phyloP scores from a whole-genome alignment of 2,113 vertebrate species.

The Brachypteracias leptosomus region DNA sequence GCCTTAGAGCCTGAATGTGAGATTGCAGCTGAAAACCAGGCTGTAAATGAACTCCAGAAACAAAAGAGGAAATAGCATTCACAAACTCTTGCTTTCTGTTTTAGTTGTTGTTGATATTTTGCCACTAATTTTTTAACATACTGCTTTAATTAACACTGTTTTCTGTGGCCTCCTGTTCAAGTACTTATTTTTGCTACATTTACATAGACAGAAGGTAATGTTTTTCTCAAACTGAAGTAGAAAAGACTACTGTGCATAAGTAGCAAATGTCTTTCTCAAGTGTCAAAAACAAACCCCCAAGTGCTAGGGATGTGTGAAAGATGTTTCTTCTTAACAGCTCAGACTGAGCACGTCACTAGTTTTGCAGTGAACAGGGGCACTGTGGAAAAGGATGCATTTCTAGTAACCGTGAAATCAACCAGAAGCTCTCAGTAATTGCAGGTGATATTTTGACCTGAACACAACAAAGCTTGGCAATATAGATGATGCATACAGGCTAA shows the following conservation, averaged over 20 bases:
- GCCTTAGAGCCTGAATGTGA: not conserved
- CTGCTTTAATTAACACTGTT: constrained; percentile 50
- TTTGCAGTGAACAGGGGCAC: not conserved
- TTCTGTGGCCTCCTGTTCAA: constrained; percentile 43
- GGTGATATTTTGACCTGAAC: not conserved
- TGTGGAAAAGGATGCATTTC: not conserved
- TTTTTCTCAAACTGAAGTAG: constrained; percentile 23
- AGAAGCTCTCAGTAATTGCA: not conserved
- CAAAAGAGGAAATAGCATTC: not conserved
- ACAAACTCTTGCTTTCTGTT: not conserved
- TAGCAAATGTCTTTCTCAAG: constrained; percentile 34
- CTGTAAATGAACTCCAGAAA: constrained; percentile 29
- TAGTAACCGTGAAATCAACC: not conserved
- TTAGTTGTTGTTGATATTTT: constrained; percentile 33
- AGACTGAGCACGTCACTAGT: not conserved
- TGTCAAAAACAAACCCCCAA: constrained; percentile 21
- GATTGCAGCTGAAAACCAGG: not conserved
- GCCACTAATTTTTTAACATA: constrained; percentile 8
- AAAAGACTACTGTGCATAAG: constrained; percentile 32
- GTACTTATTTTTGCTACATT: constrained; percentile 28
- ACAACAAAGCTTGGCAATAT: not conserved
- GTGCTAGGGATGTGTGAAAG: constrained; percentile 22
- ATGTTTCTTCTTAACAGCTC: not conserved
- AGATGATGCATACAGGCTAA: not conserved
- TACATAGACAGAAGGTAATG: constrained; percentile 29